Percentiles rank a stretch among this genome's conserved stretches.
phyloP scores from a whole-genome alignment of 35 echinoderm and acorn worm species.

The Nesometra sesokonis region DNA sequence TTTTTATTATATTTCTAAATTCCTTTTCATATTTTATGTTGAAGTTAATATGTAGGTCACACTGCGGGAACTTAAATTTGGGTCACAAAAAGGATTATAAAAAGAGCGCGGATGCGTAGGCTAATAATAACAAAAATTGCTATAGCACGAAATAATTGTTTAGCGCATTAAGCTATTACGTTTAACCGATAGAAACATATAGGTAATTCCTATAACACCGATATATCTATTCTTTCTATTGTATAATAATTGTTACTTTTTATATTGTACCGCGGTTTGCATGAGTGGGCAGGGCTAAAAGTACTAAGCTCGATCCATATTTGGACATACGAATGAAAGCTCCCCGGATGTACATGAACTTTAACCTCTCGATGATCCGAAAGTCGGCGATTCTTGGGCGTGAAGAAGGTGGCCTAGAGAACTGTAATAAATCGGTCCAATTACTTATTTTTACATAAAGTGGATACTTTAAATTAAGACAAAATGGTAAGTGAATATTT shows the following conservation, averaged over 20 bases:
- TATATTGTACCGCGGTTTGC: not conserved
- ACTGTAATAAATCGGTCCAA: not conserved
- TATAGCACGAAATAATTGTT: no score
- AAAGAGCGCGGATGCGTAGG: no score
- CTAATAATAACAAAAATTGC: no score
- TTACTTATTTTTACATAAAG: not conserved
- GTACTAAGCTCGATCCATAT: not conserved
- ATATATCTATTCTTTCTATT: not conserved
- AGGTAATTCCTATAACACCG: no score
- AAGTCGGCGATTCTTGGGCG: not conserved
- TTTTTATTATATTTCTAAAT: no score
- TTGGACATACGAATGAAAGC: not conserved
- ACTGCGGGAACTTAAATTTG: no score
- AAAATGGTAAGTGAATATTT: not conserved
- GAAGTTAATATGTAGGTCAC: no score
- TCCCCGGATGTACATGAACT: not conserved
- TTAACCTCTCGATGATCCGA: not conserved
- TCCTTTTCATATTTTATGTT: no score
- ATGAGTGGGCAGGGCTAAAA: not conserved
- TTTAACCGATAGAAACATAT: no score
- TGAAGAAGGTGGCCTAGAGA: not conserved
- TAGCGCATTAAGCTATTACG: no score
- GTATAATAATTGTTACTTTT: not conserved
- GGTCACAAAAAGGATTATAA: no score
- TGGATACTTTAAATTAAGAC: not conserved